phyloP scores from a whole-genome alignment of 2,888 invertebrate genomes.

The Pantelozetes paolii region DNA sequence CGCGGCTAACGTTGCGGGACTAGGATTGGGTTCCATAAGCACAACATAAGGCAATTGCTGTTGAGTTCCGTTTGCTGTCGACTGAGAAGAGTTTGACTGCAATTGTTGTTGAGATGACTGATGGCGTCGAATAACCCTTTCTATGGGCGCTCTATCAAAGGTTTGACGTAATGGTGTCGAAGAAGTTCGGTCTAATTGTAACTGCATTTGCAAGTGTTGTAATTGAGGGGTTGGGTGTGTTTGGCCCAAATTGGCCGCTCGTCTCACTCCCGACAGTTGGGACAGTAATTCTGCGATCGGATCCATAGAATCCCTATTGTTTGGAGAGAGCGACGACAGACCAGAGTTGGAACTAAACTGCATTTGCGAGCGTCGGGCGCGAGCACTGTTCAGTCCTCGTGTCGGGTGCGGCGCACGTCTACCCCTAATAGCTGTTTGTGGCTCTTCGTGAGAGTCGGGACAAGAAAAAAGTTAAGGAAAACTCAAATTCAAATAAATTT shows the following conservation, averaged over 20 bases:
- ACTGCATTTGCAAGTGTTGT: slow-evolving; percentile 91
- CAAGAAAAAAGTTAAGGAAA: slow-evolving; percentile 39
- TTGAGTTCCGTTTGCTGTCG: slow-evolving; percentile 21
- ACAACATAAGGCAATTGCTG: slow-evolving; percentile 41
- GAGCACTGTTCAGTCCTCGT: slow-evolving; percentile 55
- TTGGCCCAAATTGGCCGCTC: slow-evolving; percentile 53
- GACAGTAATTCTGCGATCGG: slow-evolving; percentile 88
- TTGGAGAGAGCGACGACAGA: slow-evolving; percentile 77
- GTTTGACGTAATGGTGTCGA: slow-evolving; percentile 20
- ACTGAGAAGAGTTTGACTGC: slow-evolving; percentile 13
- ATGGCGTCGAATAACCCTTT: slow-evolving; percentile 40
- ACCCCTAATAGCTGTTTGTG: slow-evolving; percentile 38
- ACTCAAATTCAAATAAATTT: slow-evolving; percentile 12
- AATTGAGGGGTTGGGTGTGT: slow-evolving; percentile 53
- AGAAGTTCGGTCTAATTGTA: slow-evolving; percentile 58
- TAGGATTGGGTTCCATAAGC: slow-evolving; percentile 38
- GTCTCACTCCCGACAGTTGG: slow-evolving; percentile 87
- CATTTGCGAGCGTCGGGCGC: slow-evolving; percentile 51
- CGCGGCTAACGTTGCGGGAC: slow-evolving; percentile 27
- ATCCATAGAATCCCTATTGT: slow-evolving; percentile 81
- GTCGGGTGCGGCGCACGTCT: slow-evolving; percentile 71
- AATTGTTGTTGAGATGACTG: slow-evolving; percentile 37
- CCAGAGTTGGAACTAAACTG: slow-evolving; percentile 85
- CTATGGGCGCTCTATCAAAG: slow-evolving; percentile 40
- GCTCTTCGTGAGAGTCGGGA: slow-evolving; percentile 39